Percentiles rank a stretch among this genome's conserved stretches.
These are phyloP conservation scores for Muntiacus muntjak DNA, from an alignment of 2,113 vertebrate species.

Conservation along the genomic window DNA sequence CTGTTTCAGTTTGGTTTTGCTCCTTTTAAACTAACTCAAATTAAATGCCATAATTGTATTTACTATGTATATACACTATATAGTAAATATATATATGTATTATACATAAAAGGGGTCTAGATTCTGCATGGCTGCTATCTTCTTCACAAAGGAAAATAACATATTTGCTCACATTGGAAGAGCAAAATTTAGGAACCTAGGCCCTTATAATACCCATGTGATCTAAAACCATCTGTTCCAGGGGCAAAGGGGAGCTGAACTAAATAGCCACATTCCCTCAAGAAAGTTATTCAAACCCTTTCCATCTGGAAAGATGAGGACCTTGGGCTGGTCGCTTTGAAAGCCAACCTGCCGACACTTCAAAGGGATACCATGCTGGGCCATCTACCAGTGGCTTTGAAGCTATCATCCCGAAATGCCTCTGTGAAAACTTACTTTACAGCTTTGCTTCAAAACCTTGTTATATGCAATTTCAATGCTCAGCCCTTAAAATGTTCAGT, in stretches of 20 bases:
- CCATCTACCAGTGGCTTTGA: conserved; percentile 38
- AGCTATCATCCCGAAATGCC: conserved; percentile 34
- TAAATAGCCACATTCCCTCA: neutral
- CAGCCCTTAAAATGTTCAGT: conserved; percentile 36
- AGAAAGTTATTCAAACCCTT: neutral
- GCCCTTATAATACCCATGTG: neutral
- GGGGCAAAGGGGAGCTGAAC: conserved; percentile 7
- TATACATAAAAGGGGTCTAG: neutral
- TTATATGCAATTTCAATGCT: conserved; percentile 18
- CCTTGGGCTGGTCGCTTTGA: neutral
- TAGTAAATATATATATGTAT: neutral
- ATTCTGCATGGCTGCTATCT: neutral
- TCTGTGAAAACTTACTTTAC: conserved; percentile 39
- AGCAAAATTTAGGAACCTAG: neutral
- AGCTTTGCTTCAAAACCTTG: conserved; percentile 33
- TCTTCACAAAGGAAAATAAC: neutral
- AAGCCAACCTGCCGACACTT: conserved; percentile 4
- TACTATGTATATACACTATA: neutral
- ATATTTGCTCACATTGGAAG: neutral
- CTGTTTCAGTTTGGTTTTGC: neutral
- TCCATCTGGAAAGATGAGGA: conserved; percentile 1
- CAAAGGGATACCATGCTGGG: neutral
- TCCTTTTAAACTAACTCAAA: neutral
- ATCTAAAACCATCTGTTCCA: neutral
- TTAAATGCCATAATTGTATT: neutral